phyloP scores from a whole-genome alignment of 2,113 vertebrate species.

The Grammomys surdaster region DNA sequence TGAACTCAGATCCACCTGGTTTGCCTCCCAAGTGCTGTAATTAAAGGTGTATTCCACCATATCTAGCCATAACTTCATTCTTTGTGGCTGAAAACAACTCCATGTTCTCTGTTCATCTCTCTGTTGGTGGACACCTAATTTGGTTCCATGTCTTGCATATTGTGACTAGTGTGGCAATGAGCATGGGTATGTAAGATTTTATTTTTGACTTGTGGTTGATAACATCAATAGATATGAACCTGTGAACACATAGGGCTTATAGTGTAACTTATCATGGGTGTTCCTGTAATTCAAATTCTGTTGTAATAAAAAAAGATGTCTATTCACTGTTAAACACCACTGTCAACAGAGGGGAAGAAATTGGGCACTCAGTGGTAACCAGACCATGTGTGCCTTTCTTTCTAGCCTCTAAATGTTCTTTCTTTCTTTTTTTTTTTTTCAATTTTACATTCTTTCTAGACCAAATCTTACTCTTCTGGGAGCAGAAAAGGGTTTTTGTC shows the following conservation, averaged over 20 bases:
- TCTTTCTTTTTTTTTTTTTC: background rate
- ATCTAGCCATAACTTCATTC: background rate
- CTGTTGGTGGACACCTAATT: background rate
- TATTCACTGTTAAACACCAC: background rate
- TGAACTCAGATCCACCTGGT: background rate
- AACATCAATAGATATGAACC: background rate
- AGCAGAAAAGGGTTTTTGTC: conserved; percentile 95
- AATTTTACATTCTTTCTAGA: conserved; percentile 79
- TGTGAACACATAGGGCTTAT: background rate
- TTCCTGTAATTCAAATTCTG: background rate
- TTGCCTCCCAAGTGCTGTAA: background rate
- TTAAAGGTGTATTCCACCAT: background rate
- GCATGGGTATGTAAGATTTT: background rate
- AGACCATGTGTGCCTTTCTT: rapidly evolving
- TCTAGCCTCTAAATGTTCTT: background rate
- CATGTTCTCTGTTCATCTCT: background rate
- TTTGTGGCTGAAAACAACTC: background rate
- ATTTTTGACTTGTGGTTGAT: background rate
- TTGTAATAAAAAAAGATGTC: background rate
- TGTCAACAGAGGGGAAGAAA: background rate
- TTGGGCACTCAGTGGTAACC: rapidly evolving
- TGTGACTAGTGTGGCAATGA: background rate
- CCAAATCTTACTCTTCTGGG: conserved; percentile 86
- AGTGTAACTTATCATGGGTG: background rate
- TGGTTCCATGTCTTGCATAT: background rate